phyloP scores from a whole-genome alignment of 2,113 vertebrate species.

The Pitta sordida region DNA sequence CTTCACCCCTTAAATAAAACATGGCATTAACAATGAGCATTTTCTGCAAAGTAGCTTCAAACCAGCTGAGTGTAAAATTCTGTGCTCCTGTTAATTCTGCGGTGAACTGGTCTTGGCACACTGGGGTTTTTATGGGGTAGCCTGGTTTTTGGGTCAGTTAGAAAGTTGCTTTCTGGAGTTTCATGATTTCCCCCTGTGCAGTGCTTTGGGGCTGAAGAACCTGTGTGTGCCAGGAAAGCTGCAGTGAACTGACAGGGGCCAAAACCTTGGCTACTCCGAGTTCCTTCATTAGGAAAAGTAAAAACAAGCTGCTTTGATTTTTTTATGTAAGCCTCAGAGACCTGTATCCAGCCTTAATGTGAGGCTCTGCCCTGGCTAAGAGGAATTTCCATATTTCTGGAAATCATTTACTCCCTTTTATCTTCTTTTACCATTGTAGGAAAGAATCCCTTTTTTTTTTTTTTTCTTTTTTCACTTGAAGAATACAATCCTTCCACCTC shows the following conservation, averaged over 20 bases:
- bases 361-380: neutral
- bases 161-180: neutral
- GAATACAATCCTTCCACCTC: neutral
- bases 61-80: neutral
- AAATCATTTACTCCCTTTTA: neutral
- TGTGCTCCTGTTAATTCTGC: neutral
- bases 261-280: neutral
- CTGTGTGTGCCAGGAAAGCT: neutral
- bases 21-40: neutral
- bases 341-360: neutral
- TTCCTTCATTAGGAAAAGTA: neutral
- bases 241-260: neutral
- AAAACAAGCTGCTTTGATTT: neutral
- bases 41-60: neutral
- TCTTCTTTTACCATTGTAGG: neutral
- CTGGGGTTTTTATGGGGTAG: neutral
- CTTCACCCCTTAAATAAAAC: constrained; percentile 8
- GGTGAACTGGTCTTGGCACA: neutral
- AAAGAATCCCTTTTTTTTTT: neutral
- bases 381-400: neutral
- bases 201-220: neutral
- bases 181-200: neutral
- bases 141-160: neutral
- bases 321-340: neutral
- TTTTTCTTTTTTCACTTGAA: neutral